Conservation (phyloP, 2,113 vertebrate genomes). For the Hemiprocne comata region DNA sequence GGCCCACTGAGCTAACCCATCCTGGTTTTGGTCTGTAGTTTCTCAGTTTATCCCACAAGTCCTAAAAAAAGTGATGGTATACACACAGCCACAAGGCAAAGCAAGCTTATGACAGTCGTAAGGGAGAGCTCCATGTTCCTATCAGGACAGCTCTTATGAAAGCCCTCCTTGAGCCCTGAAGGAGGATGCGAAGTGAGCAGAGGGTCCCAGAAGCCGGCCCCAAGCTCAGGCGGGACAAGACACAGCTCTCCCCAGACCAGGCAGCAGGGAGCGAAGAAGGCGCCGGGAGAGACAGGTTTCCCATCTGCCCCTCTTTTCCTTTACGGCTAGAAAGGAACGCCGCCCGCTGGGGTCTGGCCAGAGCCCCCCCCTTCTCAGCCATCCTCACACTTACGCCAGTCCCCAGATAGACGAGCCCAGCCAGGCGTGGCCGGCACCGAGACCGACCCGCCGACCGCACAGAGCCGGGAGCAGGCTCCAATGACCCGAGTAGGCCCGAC, state of each 20-base stretch:
- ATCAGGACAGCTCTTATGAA: background rate
- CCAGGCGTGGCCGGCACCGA: too few relatives aligned
- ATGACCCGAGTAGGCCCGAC: rapidly evolving
- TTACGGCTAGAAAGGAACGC: too few relatives aligned
- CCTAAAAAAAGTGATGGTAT: rapidly evolving
- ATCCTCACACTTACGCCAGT: background rate
- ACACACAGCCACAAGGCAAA: background rate
- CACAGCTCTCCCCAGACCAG: rapidly evolving
- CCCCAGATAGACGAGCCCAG: background rate
- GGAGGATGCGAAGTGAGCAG: background rate
- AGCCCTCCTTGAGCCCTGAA: background rate
- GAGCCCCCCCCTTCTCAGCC: background rate
- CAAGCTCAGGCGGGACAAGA: rapidly evolving
- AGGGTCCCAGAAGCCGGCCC: too few relatives aligned
- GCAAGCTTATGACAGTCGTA: background rate
- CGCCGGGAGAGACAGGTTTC: too few relatives aligned
- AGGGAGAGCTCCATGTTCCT: rapidly evolving
- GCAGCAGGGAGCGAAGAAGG: rapidly evolving
- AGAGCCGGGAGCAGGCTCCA: rapidly evolving
- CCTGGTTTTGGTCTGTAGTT: rapidly evolving
- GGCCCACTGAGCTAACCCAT: too few relatives aligned
- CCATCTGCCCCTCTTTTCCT: rapidly evolving
- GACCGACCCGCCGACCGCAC: rapidly evolving
- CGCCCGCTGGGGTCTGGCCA: too few relatives aligned
- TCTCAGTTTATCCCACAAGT: background rate